Evolutionary conservation across 2,113 vertebrate genomes (phyloP).

Genomic region (Heliornis fulica): DNA sequence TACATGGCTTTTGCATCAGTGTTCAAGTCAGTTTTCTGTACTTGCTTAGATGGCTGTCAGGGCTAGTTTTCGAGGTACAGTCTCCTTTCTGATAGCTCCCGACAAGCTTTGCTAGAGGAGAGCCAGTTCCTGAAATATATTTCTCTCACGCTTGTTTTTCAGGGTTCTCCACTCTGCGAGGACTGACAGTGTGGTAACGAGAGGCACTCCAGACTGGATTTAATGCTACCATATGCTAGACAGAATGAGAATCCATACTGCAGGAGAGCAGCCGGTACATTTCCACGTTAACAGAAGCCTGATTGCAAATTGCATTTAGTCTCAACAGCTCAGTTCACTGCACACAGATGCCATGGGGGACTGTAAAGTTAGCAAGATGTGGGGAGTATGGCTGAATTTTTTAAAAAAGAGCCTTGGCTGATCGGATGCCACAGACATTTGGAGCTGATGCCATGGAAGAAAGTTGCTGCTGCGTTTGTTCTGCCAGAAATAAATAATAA

Average conservation of each 20-base stretch:
- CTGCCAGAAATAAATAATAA: slow-evolving; percentile 70
- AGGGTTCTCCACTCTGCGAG: slow-evolving; percentile 70
- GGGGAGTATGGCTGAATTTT: slow-evolving; percentile 70
- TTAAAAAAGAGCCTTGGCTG: slow-evolving; percentile 60
- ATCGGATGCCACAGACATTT: slow-evolving; percentile 69
- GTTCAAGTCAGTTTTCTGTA: slow-evolving; percentile 25
- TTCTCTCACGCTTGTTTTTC: slow-evolving; percentile 71
- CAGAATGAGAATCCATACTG: slow-evolving; percentile 79
- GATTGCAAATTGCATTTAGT: slow-evolving; percentile 78
- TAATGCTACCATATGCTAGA: slow-evolving; percentile 80
- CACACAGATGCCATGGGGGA: slow-evolving; percentile 75
- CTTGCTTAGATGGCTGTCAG: slow-evolving; percentile 54
- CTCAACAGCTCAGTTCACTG: slow-evolving; percentile 80
- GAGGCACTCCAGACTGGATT: slow-evolving; percentile 77
- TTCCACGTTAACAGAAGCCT: slow-evolving; percentile 77
- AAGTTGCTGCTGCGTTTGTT: slow-evolving; percentile 73
- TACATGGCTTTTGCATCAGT: slow-evolving; percentile 37
- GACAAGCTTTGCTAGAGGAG: slow-evolving; percentile 60
- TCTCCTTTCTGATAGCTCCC: slow-evolving; percentile 66
- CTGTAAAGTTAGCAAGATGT: slow-evolving; percentile 77
- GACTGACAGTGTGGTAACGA: slow-evolving; percentile 70
- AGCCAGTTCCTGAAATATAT: slow-evolving; percentile 69
- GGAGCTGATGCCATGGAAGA: slow-evolving; percentile 56
- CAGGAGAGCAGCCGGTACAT: slow-evolving; percentile 76
- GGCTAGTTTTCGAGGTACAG: slow-evolving; percentile 61